These are phyloP conservation scores for Aurelia aurita complex sp. Pacific DNA, from an alignment of 30 jellyfish, hydroid and myxozoan species.

Conservation along the genomic window DNA sequence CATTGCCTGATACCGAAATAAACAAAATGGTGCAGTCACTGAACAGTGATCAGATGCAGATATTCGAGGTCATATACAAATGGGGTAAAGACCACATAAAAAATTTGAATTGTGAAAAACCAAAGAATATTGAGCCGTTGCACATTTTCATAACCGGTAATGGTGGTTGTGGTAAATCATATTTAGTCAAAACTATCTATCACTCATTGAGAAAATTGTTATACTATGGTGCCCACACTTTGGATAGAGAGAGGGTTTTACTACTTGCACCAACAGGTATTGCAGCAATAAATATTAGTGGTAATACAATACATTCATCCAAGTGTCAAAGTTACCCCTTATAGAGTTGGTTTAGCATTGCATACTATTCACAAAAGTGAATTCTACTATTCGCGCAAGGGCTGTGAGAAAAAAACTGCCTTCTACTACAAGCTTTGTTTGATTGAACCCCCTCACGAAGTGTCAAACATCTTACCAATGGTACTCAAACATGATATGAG, in stretches of 20 bases:
- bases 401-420: too few relatives aligned
- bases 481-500: too few relatives aligned
- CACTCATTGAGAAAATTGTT: slow-evolving; percentile 20
- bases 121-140: slow-evolving; percentile 6
- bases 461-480: too few relatives aligned
- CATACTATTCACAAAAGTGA: too few relatives aligned
- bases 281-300: slow-evolving; percentile 32
- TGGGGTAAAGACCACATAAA: not conserved
- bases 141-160: slow-evolving; percentile 27
- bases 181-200: slow-evolving; percentile 16
- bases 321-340: too few relatives aligned
- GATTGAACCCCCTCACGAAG: too few relatives aligned
- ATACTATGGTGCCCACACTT: not conserved
- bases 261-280: slow-evolving; percentile 42
- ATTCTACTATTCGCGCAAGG: too few relatives aligned
- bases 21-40: not conserved
- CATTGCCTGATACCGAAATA: not conserved
- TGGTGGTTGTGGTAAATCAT: slow-evolving; percentile 40
- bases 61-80: not conserved
- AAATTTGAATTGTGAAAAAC: slow-evolving; percentile 21
- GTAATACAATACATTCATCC: slow-evolving; percentile 25
- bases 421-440: too few relatives aligned
- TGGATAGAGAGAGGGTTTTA: slow-evolving; percentile 16
- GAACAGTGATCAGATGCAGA: not conserved
- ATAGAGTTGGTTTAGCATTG: too few relatives aligned